Percentiles rank a stretch among this genome's conserved stretches.
These are phyloP conservation scores for Falco berigora DNA, from an alignment of 2,797 vertebrate genomes.

Conservation along the genomic window DNA sequence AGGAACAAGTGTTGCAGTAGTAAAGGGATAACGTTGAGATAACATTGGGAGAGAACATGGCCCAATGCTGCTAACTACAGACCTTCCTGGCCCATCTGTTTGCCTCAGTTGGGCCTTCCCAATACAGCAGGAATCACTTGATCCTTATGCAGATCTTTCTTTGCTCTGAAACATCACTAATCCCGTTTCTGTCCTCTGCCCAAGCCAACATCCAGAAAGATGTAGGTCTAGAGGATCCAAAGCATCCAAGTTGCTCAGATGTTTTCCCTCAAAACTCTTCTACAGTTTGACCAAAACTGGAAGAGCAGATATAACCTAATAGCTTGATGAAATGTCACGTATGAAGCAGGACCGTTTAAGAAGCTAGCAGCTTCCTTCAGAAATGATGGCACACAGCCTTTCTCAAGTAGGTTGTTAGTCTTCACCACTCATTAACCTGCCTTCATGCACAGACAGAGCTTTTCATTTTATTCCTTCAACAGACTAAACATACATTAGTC, in stretches of 20 bases:
- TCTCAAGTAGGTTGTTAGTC: neutral
- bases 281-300: neutral
- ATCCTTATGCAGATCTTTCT: neutral
- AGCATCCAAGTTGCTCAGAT: neutral
- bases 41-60: neutral
- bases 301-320: neutral
- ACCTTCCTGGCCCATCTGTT: neutral
- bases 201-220: neutral
- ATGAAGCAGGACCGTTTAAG: neutral
- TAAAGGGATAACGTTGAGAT: neutral
- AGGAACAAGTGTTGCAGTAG: neutral
- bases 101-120: neutral
- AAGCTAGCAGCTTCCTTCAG: neutral
- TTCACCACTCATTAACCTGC: neutral
- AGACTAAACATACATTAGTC: neutral
- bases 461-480: neutral
- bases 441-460: neutral
- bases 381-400: neutral
- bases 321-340: neutral
- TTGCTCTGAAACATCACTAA: neutral
- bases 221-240: neutral
- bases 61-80: rapidly evolving
- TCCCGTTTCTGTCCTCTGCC: neutral
- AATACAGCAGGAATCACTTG: neutral
- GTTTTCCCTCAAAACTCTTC: neutral